Conservation (phyloP, 2,113 vertebrate genomes). For the Sclerurus mexicanus region DNA sequence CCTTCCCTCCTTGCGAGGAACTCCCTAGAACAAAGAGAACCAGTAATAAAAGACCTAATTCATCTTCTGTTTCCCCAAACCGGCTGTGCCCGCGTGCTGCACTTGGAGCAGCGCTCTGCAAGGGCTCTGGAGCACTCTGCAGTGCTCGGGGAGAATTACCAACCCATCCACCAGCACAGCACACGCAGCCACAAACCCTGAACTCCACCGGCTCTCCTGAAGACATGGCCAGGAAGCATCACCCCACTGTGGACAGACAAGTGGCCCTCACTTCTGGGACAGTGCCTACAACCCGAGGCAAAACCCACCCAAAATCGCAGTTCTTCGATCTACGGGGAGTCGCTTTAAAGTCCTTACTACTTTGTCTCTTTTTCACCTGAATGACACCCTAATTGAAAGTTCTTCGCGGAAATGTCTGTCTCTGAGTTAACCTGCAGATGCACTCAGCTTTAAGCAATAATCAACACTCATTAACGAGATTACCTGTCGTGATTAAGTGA, state of each 20-base stretch:
- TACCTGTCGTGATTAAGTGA: constrained; percentile 74
- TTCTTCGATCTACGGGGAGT: constrained; percentile 50
- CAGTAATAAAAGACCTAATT: neutral
- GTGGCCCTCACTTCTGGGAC: neutral
- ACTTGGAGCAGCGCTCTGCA: neutral
- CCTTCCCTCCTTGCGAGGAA: neutral
- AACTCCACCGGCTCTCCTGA: neutral
- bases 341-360: constrained; percentile 72
- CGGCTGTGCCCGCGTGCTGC: neutral
- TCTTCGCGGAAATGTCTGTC: constrained; percentile 57
- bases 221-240: neutral
- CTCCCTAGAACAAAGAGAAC: neutral
- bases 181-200: neutral
- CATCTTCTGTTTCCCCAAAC: neutral
- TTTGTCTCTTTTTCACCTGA: constrained; percentile 72
- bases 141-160: neutral
- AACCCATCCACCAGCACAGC: neutral
- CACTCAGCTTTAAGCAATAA: constrained; percentile 71
- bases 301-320: neutral
- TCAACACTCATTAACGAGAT: constrained; percentile 76
- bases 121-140: neutral
- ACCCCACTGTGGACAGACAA: neutral
- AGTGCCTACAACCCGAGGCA: neutral
- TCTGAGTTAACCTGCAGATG: constrained; percentile 58
- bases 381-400: constrained; percentile 65